A percentile compares a stretch with the other conserved stretches of the same genome.
Evolutionary conservation across 2,888 invertebrate species (phyloP).

Genomic region (Conchocele bisecta): DNA sequence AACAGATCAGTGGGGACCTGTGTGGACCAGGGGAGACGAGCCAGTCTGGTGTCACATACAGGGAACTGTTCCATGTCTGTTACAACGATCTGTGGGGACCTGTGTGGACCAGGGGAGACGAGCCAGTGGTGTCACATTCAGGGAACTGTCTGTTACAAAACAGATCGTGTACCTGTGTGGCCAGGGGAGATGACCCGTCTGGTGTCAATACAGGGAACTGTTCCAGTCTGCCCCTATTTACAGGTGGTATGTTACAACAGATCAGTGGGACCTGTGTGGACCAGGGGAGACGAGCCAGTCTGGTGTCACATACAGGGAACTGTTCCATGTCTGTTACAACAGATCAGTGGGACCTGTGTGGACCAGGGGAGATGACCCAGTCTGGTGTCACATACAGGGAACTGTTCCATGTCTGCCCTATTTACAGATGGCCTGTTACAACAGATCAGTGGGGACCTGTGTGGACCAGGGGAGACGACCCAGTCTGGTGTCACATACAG

Average conservation of each 20-base stretch:
- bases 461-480: conserved; percentile 51
- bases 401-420: no score
- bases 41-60: conserved; percentile 60
- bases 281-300: conserved; percentile 60
- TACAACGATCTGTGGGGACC: no score
- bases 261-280: conserved; percentile 44
- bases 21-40: conserved; percentile 52
- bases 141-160: conserved; percentile 31
- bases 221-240: no score
- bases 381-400: conserved; percentile 60
- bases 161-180: conserved; percentile 41
- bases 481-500: conserved; percentile 61
- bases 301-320: conserved; percentile 56
- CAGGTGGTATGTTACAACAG: conserved; percentile 47
- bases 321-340: conserved; percentile 21
- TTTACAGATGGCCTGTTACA: conserved; percentile 48
- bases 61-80: no score
- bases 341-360: conserved; percentile 45
- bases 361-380: conserved; percentile 55
- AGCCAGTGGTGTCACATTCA: conserved; percentile 59
- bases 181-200: conserved; percentile 59
- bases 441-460: conserved; percentile 45
- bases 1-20: conserved; percentile 45
- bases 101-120: conserved; percentile 58
- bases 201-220: conserved; percentile 58